Evolutionary conservation across 1,140 invertebrate species (phyloP).

Genomic region (Ladona fulva): DNA sequence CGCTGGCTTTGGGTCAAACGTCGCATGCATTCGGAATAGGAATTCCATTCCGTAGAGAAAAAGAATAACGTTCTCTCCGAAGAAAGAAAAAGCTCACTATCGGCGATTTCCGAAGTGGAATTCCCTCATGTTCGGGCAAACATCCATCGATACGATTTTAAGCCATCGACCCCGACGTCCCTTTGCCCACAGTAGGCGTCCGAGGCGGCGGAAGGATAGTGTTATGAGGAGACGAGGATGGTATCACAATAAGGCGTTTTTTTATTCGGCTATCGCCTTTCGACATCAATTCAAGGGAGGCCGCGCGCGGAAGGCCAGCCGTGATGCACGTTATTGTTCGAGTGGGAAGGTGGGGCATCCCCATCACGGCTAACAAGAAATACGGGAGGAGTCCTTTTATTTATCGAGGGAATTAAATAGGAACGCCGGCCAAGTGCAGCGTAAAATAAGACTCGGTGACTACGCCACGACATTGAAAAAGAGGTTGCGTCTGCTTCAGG

Average conservation of each 20-base stretch:
- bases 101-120: background rate
- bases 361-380: background rate
- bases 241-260: background rate
- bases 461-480: too few relatives aligned
- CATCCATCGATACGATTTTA: background rate
- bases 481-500: too few relatives aligned
- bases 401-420: too few relatives aligned
- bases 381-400: too few relatives aligned
- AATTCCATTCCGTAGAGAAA: too few relatives aligned
- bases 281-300: background rate
- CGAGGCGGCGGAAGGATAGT: background rate
- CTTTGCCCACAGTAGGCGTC: background rate
- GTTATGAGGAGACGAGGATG: background rate
- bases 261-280: background rate
- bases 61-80: too few relatives aligned
- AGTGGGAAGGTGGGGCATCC: background rate
- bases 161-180: background rate
- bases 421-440: too few relatives aligned
- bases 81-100: too few relatives aligned
- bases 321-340: slow-evolving; percentile 2
- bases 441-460: too few relatives aligned
- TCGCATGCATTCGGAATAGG: too few relatives aligned
- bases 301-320: background rate
- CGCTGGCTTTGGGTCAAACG: too few relatives aligned
- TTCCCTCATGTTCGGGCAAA: background rate